Base-by-base conservation (phyloP, 2,888 invertebrate genomes). In the Xestia c-nigrum region DNA sequence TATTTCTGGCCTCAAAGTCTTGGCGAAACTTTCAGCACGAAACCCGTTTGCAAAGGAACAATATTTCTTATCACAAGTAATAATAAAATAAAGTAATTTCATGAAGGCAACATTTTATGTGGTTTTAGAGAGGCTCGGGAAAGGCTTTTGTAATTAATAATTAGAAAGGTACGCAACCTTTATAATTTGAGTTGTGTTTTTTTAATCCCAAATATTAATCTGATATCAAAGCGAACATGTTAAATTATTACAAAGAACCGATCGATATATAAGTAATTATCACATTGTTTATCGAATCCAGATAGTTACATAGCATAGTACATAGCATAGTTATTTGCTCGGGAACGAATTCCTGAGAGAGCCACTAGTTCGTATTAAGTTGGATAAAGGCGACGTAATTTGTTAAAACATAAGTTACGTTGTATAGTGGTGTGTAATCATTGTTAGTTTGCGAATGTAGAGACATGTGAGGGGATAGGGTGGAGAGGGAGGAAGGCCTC, bases 381-480 rank as follows among this genome's bases (percentile, higher is more conserved):
- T 74, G 74, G 75, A 76, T 82, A 80, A 77, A 78, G 72, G 76
- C 57, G 74, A 63, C 72, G 74, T 80, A 80, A 86, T 86, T 80
- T 78, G 69, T 72, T 86, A 66, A 78, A 88, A 85, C 78, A 80
- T 87, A 83, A 83, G 76, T 87, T 80, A 75, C 74, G 76, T 70
- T 72, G 78, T 80, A 78, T 43, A 81, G 83, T 77, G 67, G 74
- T 75, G 74, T 83, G 79, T 76, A 78, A 83, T 82, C 74, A 81
- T 84, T 86, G 83, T 89, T 85, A 87, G 88, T 88, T 79, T 72
- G 82, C 57, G 73, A 79, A 66, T 78, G 76, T 79, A 67, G 83
- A 67, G 76, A 73, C 67, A 50, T 76, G 66, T 70, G 72, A 74
- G 78, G 65, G 71, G 55, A 55, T 61, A 43, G 74, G 67, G 79